These are phyloP conservation scores for Trogon melanurus DNA, from an alignment of 2,113 vertebrate species.

Conservation along the genomic window DNA sequence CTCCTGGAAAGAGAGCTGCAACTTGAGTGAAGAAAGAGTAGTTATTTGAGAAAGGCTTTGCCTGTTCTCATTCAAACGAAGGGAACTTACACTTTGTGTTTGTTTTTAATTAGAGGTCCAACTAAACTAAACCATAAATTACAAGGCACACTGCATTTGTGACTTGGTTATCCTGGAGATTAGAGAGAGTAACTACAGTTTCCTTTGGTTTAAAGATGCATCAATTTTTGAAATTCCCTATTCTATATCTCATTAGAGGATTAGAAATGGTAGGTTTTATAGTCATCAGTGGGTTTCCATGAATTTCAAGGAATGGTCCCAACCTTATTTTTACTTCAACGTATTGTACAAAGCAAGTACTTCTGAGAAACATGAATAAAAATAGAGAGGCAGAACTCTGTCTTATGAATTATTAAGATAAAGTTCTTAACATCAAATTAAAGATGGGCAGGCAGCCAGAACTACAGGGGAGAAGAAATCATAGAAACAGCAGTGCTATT, in stretches of 20 bases:
- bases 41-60: constrained; percentile 3
- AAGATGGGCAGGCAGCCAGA: constrained; percentile 62
- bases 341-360: constrained; percentile 54
- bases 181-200: neutral
- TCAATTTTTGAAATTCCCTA: neutral
- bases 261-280: neutral
- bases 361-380: constrained; percentile 70
- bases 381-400: constrained; percentile 46
- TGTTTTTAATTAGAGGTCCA: constrained; percentile 51
- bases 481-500: neutral
- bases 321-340: constrained; percentile 33
- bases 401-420: constrained; percentile 73
- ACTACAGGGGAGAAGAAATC: constrained; percentile 28
- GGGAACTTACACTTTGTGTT: constrained; percentile 51
- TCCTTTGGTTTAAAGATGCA: neutral
- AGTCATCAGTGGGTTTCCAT: neutral
- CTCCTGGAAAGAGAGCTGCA: neutral
- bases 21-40: neutral
- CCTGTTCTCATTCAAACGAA: constrained; percentile 42
- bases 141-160: neutral
- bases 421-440: constrained; percentile 67
- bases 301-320: neutral
- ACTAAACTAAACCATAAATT: constrained; percentile 7
- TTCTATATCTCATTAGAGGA: neutral
- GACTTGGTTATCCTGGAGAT: neutral